phyloP scores from a whole-genome alignment of 1,140 invertebrate genomes.

The Apolygus lucorum region DNA sequence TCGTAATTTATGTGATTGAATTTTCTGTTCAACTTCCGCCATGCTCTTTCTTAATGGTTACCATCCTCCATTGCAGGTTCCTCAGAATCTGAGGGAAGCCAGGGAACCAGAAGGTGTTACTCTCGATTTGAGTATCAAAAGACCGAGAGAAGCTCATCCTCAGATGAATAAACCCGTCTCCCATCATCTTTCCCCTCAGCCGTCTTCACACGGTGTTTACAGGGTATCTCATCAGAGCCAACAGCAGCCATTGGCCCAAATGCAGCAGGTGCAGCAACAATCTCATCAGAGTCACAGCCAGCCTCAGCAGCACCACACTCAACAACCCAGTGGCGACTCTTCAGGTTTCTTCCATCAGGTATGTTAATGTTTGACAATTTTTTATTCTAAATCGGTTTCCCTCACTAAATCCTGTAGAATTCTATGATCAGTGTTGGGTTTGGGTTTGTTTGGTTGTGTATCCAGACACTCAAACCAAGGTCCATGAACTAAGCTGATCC shows the following conservation, averaged over 20 bases:
- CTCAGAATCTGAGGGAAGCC: slow-evolving; percentile 28
- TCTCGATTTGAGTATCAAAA: slow-evolving; percentile 72
- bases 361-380: too few species aligned
- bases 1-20: too few species aligned
- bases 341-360: not conserved
- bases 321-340: not conserved
- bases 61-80: not conserved
- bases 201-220: slow-evolving; percentile 40
- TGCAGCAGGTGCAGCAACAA: slow-evolving; percentile 38
- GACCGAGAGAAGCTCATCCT: slow-evolving; percentile 46
- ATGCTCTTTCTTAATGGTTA: too few species aligned
- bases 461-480: too few species aligned
- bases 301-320: not conserved
- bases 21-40: too few species aligned
- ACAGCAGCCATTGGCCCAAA: slow-evolving; percentile 37
- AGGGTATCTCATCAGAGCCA: slow-evolving; percentile 24
- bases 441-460: too few species aligned
- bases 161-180: slow-evolving; percentile 21
- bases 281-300: slow-evolving; percentile 30
- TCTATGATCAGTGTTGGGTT: too few species aligned
- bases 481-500: too few species aligned
- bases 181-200: slow-evolving; percentile 34
- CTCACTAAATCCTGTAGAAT: too few species aligned
- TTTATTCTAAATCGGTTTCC: too few species aligned
- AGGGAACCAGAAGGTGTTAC: slow-evolving; percentile 51